Percentiles rank a stretch among this genome's conserved stretches.
Evolutionary conservation across 2,113 vertebrate species (phyloP).

Genomic region (Mobula birostris): DNA sequence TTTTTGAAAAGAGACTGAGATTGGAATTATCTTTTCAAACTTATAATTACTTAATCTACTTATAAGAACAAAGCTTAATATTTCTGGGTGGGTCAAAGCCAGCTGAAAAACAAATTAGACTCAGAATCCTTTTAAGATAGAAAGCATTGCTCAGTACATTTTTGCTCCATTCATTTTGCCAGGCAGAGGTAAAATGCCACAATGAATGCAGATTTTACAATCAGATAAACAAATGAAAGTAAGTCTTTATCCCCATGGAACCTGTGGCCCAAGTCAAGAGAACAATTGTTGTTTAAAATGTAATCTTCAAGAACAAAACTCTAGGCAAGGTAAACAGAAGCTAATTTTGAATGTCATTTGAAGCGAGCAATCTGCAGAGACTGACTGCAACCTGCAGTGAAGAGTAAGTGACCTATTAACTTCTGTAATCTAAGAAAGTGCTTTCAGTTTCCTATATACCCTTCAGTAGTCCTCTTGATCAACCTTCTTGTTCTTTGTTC

Average conservation of each 20-base stretch:
- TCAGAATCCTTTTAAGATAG: background rate
- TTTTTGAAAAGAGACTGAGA: background rate
- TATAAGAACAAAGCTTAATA: constrained; percentile 1
- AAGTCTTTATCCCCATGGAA: constrained; percentile 6
- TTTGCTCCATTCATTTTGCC: background rate
- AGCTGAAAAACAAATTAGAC: background rate
- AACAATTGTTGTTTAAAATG: constrained; percentile 19
- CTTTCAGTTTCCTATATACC: background rate
- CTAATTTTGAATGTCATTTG: background rate
- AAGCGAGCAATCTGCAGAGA: background rate
- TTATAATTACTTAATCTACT: background rate
- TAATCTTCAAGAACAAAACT: constrained; percentile 9
- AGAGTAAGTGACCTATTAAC: constrained; percentile 18
- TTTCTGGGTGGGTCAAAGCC: background rate
- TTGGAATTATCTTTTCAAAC: background rate
- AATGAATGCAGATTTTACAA: constrained; percentile 21
- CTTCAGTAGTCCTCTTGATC: background rate
- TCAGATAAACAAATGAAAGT: constrained; percentile 27
- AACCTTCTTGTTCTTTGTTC: background rate
- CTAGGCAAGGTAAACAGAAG: background rate
- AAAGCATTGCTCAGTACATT: constrained; percentile 5
- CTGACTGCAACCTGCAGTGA: background rate
- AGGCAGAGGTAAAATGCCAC: background rate
- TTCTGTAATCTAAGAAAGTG: background rate
- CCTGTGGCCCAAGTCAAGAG: background rate